Base-by-base conservation (phyloP, 2,113 vertebrate genomes). In the Progne subis region DNA sequence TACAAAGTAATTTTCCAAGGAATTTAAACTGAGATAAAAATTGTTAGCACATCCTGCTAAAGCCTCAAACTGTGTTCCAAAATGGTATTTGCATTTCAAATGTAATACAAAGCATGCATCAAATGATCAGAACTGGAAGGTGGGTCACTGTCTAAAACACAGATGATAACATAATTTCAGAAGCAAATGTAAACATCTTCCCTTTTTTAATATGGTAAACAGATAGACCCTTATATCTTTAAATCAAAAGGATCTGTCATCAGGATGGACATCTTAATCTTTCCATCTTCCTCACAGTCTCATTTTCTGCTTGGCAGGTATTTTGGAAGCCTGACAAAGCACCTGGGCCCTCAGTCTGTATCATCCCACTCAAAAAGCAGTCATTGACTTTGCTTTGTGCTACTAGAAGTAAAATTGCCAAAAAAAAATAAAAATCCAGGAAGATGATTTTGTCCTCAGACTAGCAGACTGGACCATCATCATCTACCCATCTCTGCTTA, bases 271-370 rank as follows among this genome's bases (percentile, higher is more conserved):
- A 32, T 68, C 56, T 84, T 79, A 86, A 95, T 89, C 26, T 46
- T 74, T 77, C 21, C 46, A 9, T 29, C 44, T 71, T 63, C 47
- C 47, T 63, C 21, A 31, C 29, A 56, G 26, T 37, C 46, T 91
- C 49, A 56, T 49, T 90, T 80, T 19, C 28, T 72, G 31, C 53
- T 69, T 94, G 65, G 44, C 19, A 8, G 53, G 44, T 52, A 86
- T 90, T 92, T 61, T 86, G 76, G 90, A 95, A 80, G 21, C 29
- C 71, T 89, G 53, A 91, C 64, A 91, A 89, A 89, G 65, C 74
- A 92, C 60, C 87, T 87, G 64, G 41, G 65, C 46, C 44, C 39
- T 89, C 77, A 50, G 25, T 72, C 59, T 92, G 39, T 28, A 84
- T 43, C 43, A 67, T 57, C 19, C 9, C 15, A 67, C 23, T 25